Evolutionary conservation across 2,797 vertebrate genomes (phyloP).

Genomic region (Eurystomus glaucurus): DNA sequence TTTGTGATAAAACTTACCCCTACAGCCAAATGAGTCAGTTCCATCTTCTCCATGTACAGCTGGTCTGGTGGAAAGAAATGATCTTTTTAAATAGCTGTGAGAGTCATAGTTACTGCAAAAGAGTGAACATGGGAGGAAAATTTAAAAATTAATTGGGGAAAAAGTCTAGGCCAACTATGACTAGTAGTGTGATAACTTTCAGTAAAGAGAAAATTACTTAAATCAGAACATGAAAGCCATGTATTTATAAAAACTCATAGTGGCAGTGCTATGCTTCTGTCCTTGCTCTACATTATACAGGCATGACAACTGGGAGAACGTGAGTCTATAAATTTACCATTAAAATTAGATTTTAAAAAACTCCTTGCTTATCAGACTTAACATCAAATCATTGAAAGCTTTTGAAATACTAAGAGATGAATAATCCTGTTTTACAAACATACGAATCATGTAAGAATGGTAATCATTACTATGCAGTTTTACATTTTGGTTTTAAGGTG

Average conservation of each 20-base stretch:
- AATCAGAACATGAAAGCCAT: neutral
- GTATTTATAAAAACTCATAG: neutral
- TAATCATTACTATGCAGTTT: neutral
- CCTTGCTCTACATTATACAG: accelerated
- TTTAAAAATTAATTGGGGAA: neutral
- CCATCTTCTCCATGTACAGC: neutral
- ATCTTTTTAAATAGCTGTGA: neutral
- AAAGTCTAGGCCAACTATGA: neutral
- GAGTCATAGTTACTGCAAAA: neutral
- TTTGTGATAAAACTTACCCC: neutral
- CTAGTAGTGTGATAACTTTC: neutral
- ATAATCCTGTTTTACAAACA: neutral
- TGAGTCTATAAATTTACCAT: neutral
- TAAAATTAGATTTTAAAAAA: neutral
- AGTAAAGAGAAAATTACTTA: neutral
- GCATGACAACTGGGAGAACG: neutral
- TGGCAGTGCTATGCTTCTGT: neutral
- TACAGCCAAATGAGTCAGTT: neutral
- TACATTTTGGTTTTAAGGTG: neutral
- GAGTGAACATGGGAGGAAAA: neutral
- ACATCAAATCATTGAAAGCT: neutral
- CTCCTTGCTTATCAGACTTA: neutral
- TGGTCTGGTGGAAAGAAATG: slow-evolving; percentile 23
- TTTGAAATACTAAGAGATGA: neutral
- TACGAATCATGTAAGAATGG: neutral